A percentile compares a stretch with the other conserved stretches of the same genome.
phyloP scores from a whole-genome alignment of 2,888 invertebrate species.

The Vesta saturnalis region DNA sequence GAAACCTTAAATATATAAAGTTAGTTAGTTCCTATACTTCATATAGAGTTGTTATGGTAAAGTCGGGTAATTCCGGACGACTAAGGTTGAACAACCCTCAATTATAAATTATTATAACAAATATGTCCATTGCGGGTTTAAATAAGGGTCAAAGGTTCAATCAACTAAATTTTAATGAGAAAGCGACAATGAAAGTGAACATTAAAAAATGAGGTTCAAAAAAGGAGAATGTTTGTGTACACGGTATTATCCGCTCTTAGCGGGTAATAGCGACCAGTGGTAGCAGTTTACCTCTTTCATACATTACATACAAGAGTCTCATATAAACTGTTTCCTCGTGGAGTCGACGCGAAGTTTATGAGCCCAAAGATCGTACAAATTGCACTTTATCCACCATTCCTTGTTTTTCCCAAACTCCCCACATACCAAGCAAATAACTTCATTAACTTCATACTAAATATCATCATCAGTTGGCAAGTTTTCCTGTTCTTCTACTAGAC shows the following conservation, averaged over 20 bases:
- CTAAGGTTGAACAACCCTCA: no score
- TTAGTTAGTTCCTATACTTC: no score
- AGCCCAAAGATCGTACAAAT: background rate
- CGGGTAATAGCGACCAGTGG: background rate
- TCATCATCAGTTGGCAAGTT: background rate
- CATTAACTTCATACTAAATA: background rate
- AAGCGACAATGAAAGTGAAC: no score
- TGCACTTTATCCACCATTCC: background rate
- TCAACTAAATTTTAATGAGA: background rate
- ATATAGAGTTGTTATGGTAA: no score
- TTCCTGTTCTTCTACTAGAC: no score
- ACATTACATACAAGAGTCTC: background rate
- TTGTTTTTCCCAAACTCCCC: background rate
- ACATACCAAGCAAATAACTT: constrained; percentile 1
- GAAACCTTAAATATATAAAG: no score
- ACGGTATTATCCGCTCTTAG: background rate
- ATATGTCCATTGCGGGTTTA: no score
- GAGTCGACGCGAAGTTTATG: no score
- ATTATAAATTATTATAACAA: no score
- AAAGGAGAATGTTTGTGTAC: background rate
- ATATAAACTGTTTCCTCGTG: background rate
- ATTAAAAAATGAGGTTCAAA: no score
- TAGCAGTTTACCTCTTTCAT: background rate
- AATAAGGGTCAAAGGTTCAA: background rate
- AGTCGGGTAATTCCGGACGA: no score